Conservation (phyloP, 2,113 vertebrate genomes). For the Felis chaus region DNA sequence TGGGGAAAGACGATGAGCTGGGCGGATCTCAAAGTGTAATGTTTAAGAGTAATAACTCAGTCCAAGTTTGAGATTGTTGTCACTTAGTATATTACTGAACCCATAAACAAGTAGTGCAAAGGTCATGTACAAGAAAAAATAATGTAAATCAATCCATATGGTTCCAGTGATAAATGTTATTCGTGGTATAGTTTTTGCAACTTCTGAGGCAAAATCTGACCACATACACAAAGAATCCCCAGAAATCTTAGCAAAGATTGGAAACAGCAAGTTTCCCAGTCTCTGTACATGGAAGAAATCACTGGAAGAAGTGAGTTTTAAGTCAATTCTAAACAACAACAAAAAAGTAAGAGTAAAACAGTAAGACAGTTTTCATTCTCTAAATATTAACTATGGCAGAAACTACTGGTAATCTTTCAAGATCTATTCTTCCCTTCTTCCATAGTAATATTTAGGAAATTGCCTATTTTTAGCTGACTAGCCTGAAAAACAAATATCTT, state of each 20-base stretch:
- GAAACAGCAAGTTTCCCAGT: neutral
- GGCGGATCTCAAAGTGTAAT: neutral
- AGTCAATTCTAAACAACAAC: neutral
- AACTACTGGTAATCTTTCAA: neutral
- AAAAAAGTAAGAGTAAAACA: neutral
- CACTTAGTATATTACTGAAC: neutral
- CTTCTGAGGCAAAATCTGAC: neutral
- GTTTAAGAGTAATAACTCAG: neutral
- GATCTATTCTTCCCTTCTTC: neutral
- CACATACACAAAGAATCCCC: neutral
- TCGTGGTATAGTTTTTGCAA: neutral
- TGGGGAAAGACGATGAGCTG: neutral
- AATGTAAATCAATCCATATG: neutral
- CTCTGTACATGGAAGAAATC: neutral
- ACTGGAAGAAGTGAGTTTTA: neutral
- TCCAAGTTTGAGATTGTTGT: neutral
- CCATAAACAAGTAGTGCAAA: neutral
- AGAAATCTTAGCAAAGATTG: neutral
- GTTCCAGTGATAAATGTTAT: neutral
- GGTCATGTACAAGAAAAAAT: neutral
- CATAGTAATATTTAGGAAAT: neutral
- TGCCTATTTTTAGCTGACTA: neutral
- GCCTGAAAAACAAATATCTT: neutral
- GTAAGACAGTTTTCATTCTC: neutral
- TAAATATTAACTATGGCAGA: neutral